A percentile compares a stretch with the other conserved stretches of the same genome.
These are phyloP conservation scores for Opisthocomus hoazin DNA, from an alignment of 2,113 vertebrate species.

Conservation along the genomic window DNA sequence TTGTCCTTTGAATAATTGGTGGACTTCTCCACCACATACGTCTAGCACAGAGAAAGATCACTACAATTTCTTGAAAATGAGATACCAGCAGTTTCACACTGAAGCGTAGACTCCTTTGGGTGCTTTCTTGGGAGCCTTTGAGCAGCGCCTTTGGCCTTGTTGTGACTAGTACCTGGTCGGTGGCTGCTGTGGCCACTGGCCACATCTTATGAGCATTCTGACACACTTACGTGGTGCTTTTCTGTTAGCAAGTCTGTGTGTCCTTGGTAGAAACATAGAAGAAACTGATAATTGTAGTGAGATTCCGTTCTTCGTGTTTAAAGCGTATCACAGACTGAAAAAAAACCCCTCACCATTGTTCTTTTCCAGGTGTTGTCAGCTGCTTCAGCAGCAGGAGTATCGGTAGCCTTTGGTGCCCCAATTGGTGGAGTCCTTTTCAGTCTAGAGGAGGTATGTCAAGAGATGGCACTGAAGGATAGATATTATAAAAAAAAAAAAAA, in stretches of 20 bases:
- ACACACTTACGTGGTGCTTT: background rate
- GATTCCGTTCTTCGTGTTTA: background rate
- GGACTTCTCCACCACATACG: background rate
- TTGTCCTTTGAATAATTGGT: background rate
- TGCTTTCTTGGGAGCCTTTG: background rate
- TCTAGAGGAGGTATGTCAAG: conserved; percentile 87
- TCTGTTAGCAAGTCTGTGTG: background rate
- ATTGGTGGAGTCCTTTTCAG: conserved; percentile 98
- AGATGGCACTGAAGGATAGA: background rate
- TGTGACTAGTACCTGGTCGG: background rate
- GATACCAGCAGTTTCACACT: background rate
- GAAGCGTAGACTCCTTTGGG: background rate
- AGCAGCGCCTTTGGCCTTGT: background rate
- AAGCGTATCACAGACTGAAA: background rate
- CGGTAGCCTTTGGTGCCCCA: conserved; percentile 97
- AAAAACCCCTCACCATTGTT: background rate
- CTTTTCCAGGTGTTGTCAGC: conserved; percentile 89
- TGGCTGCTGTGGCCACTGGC: background rate
- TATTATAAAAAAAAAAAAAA: background rate
- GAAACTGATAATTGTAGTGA: background rate
- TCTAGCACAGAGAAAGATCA: background rate
- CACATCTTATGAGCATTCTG: background rate
- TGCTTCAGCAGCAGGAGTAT: conserved; percentile 95
- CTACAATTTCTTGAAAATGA: background rate
- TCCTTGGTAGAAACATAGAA: background rate